Base-by-base conservation (phyloP, 2,888 invertebrate genomes). In the Cerceris ruficornis region DNA sequence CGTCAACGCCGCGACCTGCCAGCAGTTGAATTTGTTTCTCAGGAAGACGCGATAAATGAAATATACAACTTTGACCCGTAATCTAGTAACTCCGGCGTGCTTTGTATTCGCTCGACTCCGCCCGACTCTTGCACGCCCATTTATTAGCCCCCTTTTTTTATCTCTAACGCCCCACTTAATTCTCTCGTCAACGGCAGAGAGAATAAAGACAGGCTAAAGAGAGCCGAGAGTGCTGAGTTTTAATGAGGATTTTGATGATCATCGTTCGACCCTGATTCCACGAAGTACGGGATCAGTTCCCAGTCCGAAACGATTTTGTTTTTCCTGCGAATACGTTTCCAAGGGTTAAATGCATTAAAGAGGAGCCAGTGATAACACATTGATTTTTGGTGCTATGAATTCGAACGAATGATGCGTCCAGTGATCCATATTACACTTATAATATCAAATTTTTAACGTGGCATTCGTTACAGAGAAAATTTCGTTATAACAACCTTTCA, bases 161-260 rank as follows among this genome's bases (percentile, higher is more conserved):
- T 73, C 71, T 68, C 42, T 62, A 57, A 81, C 64, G 73, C 52
- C 41, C 69, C 59, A 75, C 75, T 82, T 82, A 75, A 77, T 76
- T 72, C 58, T 41, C 68, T 67, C 80, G 77, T 69, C 74, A 75
- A 54, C 66, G 65, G 17, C 72, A 72, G 79, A 60, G 69, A 69
- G 71, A 74, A 74, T 69, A 57, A 54, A 80, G 59, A 43, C 65
- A 62, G 13, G 49, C 59, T 49, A 14, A 50, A 57, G 52, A 41
- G 50, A 52, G 8, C 11, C 4, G 28, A 2, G 43, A 54, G 28
- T 55, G 9, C 43, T 42, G 49, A 42, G 46, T 13, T 75, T 72
- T 68, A 64, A 52, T 52, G 58, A 15, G 49, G 43, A 49, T n/a
- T 52, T 49, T 50, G 62, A 62, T 39, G 52, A 11, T 15, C 17